Evolutionary conservation across 2,888 invertebrate species (phyloP).

Genomic region (Gymnoscelis rufifasciata): DNA sequence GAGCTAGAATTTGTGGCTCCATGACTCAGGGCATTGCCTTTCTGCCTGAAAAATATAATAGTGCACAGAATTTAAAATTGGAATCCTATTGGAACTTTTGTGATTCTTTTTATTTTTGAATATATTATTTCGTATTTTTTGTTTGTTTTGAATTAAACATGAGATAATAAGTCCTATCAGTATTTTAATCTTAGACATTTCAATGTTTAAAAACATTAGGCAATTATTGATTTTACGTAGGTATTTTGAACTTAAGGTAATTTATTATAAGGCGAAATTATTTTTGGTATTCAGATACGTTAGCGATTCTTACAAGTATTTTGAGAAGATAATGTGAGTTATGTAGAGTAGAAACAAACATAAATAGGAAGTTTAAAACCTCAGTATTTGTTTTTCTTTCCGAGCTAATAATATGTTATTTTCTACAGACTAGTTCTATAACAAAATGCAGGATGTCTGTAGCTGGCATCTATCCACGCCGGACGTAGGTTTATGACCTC

Average conservation of each 20-base stretch:
- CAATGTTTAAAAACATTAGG: too few relatives aligned
- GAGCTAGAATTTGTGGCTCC: constrained; percentile 31
- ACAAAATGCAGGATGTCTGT: constrained; percentile 16
- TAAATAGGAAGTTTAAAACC: too few relatives aligned
- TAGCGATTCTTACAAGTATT: too few relatives aligned
- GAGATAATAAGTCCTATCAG: too few relatives aligned
- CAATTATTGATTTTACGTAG: too few relatives aligned
- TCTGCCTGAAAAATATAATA: not conserved
- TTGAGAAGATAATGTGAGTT: too few relatives aligned
- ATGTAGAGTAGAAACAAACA: too few relatives aligned
- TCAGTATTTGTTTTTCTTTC: not conserved
- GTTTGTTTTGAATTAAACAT: too few relatives aligned
- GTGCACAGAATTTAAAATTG: not conserved
- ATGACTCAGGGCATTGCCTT: constrained; percentile 14
- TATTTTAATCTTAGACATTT: too few relatives aligned
- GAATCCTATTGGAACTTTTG: constrained; percentile 12
- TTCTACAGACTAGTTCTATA: constrained; percentile 11
- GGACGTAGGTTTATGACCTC: constrained; percentile 67
- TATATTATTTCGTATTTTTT: not conserved
- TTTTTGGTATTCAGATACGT: too few relatives aligned
- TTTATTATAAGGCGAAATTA: too few relatives aligned
- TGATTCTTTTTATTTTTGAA: not conserved
- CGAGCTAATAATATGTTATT: not conserved
- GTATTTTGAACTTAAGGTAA: too few relatives aligned
- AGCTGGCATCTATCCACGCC: constrained; percentile 61